Evolutionary conservation across 2,797 vertebrate genomes (phyloP).

Genomic region (Epinephelus malabaricus): DNA sequence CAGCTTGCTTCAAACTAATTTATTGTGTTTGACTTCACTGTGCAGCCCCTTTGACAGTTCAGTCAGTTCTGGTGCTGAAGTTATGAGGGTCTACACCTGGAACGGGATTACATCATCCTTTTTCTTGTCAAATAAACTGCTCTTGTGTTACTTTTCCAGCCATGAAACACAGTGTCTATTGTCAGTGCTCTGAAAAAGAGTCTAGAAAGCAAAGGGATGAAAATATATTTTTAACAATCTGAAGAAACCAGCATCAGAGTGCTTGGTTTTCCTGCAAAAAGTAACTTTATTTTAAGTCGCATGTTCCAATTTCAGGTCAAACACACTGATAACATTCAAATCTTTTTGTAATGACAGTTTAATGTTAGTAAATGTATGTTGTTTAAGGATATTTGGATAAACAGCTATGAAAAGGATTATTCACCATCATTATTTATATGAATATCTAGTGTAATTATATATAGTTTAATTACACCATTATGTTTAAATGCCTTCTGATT

Average conservation of each 20-base stretch:
- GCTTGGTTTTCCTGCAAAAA: not conserved
- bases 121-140: constrained; percentile 37
- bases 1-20: constrained; percentile 6
- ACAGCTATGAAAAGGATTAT: constrained; percentile 1
- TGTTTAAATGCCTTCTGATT: constrained; percentile 4
- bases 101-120: constrained; percentile 16
- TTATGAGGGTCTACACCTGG: constrained; percentile 35
- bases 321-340: not conserved
- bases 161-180: not conserved
- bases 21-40: constrained; percentile 22
- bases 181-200: not conserved
- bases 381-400: not conserved
- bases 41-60: constrained; percentile 19
- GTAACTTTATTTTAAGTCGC: not conserved
- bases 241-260: not conserved
- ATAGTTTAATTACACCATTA: not conserved
- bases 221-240: not conserved
- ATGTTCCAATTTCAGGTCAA: not conserved
- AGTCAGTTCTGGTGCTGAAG: not conserved
- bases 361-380: not conserved
- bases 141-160: constrained; percentile 15
- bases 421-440: not conserved
- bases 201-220: not conserved
- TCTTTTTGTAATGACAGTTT: not conserved
- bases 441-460: not conserved